These are phyloP conservation scores for Cochlearius cochlearius DNA, from an alignment of 2,113 vertebrate species.

Conservation along the genomic window DNA sequence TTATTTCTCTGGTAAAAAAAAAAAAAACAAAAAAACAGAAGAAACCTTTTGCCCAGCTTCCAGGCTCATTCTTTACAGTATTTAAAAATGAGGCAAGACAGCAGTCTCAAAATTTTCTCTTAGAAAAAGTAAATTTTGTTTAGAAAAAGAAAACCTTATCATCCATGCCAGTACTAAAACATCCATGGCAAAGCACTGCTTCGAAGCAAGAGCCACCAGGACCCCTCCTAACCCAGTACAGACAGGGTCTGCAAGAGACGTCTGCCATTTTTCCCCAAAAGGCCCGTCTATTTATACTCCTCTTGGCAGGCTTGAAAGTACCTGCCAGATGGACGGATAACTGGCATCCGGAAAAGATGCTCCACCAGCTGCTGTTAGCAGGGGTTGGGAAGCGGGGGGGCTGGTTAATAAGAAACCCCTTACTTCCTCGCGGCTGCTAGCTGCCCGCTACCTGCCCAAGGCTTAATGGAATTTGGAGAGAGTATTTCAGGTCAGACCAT, in stretches of 20 bases:
- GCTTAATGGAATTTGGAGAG: slow-evolving; percentile 46
- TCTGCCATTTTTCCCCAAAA: not conserved
- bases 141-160: not conserved
- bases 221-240: not conserved
- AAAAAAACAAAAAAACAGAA: not conserved
- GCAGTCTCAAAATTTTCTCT: not conserved
- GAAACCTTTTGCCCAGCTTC: not conserved
- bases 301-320: slow-evolving; percentile 16
- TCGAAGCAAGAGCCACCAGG: not conserved
- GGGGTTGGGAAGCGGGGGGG: not conserved
- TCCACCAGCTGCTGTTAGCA: slow-evolving; percentile 44
- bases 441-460: not conserved
- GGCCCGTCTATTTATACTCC: slow-evolving; percentile 4
- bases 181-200: not conserved
- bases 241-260: not conserved
- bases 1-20: not conserved
- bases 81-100: not conserved
- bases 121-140: not conserved
- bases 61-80: not conserved
- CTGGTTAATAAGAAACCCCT: slow-evolving; percentile 50
- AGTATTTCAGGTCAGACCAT: slow-evolving; percentile 35
- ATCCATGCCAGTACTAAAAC: not conserved
- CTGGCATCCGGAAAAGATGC: slow-evolving; percentile 18
- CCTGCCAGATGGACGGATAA: slow-evolving; percentile 57
- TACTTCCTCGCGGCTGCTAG: not conserved